Evolutionary conservation across 2,113 vertebrate species (phyloP).

Genomic region (Platichthys flesus): DNA sequence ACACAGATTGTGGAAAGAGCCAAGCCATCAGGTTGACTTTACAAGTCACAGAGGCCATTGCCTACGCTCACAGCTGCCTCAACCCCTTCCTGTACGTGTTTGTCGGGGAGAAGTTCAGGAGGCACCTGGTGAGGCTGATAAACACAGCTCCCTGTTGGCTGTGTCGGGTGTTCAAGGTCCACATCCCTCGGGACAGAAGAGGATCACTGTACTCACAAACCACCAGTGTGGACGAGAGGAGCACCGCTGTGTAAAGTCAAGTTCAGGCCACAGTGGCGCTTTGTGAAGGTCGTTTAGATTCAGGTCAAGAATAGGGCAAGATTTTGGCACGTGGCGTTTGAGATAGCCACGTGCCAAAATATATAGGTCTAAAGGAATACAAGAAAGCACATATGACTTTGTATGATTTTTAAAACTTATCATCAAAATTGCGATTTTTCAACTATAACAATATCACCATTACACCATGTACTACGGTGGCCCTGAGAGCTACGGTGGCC

Average conservation of each 20-base stretch:
- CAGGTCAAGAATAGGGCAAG: too few relatives aligned
- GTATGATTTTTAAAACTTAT: too few relatives aligned
- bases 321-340: too few relatives aligned
- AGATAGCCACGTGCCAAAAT: too few relatives aligned
- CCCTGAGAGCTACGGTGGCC: too few relatives aligned
- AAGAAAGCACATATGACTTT: too few relatives aligned
- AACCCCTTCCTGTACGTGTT: conserved; percentile 84
- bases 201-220: conserved; percentile 72
- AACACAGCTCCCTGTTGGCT: conserved; percentile 59
- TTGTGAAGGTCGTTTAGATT: background rate
- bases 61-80: conserved; percentile 81
- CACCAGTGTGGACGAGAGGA: conserved; percentile 72
- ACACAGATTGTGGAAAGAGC: conserved; percentile 60
- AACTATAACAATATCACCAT: too few relatives aligned
- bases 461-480: too few relatives aligned
- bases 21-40: conserved; percentile 52
- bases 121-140: conserved; percentile 69
- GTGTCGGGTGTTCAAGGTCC: conserved; percentile 63
- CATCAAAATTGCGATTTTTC: too few relatives aligned
- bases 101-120: conserved; percentile 80
- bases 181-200: conserved; percentile 56
- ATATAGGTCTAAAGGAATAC: too few relatives aligned
- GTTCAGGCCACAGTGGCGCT: too few relatives aligned
- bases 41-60: conserved; percentile 72
- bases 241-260: conserved; percentile 55